Evolutionary conservation across 1,140 invertebrate species (phyloP).

Genomic region (Oppia nitens): DNA sequence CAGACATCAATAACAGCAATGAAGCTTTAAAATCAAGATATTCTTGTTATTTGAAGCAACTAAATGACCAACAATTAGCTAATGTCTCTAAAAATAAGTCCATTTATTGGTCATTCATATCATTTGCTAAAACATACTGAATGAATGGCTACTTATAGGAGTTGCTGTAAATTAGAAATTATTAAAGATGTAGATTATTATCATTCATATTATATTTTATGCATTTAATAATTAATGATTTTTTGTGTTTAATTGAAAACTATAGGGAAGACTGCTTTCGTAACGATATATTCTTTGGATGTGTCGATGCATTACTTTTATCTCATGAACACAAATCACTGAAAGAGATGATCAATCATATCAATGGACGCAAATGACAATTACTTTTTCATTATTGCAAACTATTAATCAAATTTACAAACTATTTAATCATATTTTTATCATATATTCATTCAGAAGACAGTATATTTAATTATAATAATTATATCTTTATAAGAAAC

Average conservation of each 20-base stretch:
- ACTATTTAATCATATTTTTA: too few relatives aligned
- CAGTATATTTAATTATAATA: too few relatives aligned
- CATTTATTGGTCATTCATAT: background rate
- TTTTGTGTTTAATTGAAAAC: background rate
- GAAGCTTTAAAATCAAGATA: background rate
- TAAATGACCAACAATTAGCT: background rate
- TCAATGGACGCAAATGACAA: slow-evolving; percentile 42
- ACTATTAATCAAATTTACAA: too few relatives aligned
- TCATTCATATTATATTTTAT: background rate
- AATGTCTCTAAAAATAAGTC: too few relatives aligned
- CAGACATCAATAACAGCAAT: background rate
- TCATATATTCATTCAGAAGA: too few relatives aligned
- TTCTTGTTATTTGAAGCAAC: background rate
- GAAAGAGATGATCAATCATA: slow-evolving; percentile 59
- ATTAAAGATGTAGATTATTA: background rate
- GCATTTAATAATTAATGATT: background rate
- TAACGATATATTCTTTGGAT: slow-evolving; percentile 32
- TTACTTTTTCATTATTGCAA: too few relatives aligned
- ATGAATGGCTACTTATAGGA: background rate
- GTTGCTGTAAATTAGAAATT: background rate
- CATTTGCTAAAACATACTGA: background rate
- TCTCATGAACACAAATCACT: slow-evolving; percentile 58
- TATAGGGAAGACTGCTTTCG: background rate
- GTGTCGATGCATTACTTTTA: slow-evolving; percentile 65
- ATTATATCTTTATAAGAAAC: too few relatives aligned